Base-by-base conservation (phyloP, 64 coral and sea anemone species). In the Dendrophyllia cribrosa region DNA sequence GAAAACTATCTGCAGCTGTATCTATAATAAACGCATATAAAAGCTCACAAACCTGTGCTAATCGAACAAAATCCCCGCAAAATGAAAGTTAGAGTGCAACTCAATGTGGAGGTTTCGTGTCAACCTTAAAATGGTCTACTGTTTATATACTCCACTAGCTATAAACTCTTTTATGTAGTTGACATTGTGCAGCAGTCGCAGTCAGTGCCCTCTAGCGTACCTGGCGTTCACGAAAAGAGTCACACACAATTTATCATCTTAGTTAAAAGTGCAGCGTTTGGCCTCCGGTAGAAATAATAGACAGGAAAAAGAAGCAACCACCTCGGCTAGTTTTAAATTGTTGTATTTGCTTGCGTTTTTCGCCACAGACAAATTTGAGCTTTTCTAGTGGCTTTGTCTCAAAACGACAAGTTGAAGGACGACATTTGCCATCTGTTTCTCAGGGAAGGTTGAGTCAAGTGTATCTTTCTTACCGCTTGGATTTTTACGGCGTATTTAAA, bases 21-120 rank as follows among this genome's bases (percentile, higher is more conserved):
- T 56, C 53, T 9, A 56, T 56, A 12, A 56, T 3, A 56, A 56
- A 12, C 53, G 7, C 34, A 9, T 56, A 56, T 12, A 56, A 56
- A 46, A 82, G 3, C 15, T 44, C 7, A 20, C 61, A 84, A 67
- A 43, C 52, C 50, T 79, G 9, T 24, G 3, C 19, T 59, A 60
- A 16, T 13, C 52, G 12, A 58, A 60, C 25, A 66, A 23, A 43
- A 63, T 62, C 24, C 25, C 6, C 24, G 4, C 22, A 26, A 34
- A n/a, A n/a, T n/a, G n/a, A n/a, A 82, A 63, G 7, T n/a, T 34
- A 55, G 12, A 84, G 46, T 84, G 47, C 60, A 68, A 51, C 7
- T 24, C n/a, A 67, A 47, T 84, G 12, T 75, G 72, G 48, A 67
- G 50, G n/a, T 84, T 75, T 17, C 80, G 62, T 84, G 80, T 84